Base-by-base conservation (phyloP, 2,113 vertebrate genomes). In the Urocitellus parryii region DNA sequence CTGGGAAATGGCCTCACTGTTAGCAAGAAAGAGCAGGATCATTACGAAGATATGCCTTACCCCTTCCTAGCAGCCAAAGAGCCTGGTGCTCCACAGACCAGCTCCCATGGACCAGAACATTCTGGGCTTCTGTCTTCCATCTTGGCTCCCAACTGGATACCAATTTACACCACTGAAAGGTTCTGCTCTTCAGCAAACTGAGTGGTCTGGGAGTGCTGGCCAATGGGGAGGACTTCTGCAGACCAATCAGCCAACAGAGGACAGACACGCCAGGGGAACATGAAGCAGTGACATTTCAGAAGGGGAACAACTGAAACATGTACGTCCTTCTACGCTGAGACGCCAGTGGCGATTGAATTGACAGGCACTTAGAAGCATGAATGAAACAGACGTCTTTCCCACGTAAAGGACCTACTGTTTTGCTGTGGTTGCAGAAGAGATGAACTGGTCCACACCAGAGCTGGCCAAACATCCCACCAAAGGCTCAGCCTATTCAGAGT, bases 261-360 rank as follows among this genome's bases (percentile, higher is more conserved):
- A 70, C 68, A 25, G 11, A 16, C 48, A 37, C 37, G n/a, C 58
- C 7, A 10, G 24, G 8, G 24, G 29, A 29, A 6, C 37, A 53
- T 24, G 42, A 8, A 37, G 22, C 48, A 61, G 72, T 1, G 2
- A 5, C 9, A 0, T 25, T 56, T 53, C n/a, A 0, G 2, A 78
- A 79, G 14, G 20, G 42, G 34, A 32, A 39, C 11, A 29, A 3
- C 6, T n/a, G 14, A 9, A n/a, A 25, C 58, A 25, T 10, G 29
- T 2, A 0, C 3, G 6, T 20, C 65, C 12, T 32, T 39, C 20
- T 10, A 34, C 76, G 74, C 24, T 0, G 1, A 42, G 63, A 5
- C 0, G 0, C n/a, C 18, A 0, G 16, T 4, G 11, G 34, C 4
- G 4, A 48, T 24, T 16, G 37, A n/a, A 42, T 4, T 4, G 2